phyloP scores from a whole-genome alignment of 2,113 vertebrate species.

The Etheostoma cragini region DNA sequence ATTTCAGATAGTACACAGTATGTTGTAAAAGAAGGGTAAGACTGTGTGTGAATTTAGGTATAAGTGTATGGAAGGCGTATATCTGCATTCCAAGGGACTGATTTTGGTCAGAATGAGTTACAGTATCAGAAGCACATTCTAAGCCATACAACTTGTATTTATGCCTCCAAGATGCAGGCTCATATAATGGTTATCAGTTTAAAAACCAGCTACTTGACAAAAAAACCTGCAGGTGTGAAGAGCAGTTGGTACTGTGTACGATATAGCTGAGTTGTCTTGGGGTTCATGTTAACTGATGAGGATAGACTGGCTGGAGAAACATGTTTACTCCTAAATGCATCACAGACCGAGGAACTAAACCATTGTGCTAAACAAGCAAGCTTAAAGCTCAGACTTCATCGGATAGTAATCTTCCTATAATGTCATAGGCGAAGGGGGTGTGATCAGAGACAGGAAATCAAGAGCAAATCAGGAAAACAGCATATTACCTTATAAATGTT shows the following conservation, averaged over 20 bases:
- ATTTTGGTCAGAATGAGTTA: too few relatives aligned
- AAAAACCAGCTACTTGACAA: neutral
- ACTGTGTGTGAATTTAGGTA: neutral
- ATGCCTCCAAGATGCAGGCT: too few relatives aligned
- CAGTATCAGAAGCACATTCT: too few relatives aligned
- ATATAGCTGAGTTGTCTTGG: too few relatives aligned
- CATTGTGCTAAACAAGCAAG: slow-evolving; percentile 13
- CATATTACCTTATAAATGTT: neutral
- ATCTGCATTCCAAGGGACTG: neutral
- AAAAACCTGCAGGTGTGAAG: neutral
- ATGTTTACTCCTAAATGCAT: neutral
- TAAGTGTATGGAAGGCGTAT: neutral
- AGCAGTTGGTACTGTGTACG: too few relatives aligned
- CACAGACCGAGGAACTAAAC: neutral
- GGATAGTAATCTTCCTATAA: slow-evolving; percentile 25
- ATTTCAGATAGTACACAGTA: neutral
- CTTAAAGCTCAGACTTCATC: neutral
- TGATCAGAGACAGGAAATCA: neutral
- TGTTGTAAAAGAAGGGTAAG: neutral
- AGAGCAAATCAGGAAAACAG: neutral
- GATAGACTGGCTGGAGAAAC: neutral
- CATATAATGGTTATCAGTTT: neutral
- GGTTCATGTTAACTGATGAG: too few relatives aligned
- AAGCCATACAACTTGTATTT: too few relatives aligned
- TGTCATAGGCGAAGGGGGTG: slow-evolving; percentile 4